Base-by-base conservation (phyloP, 2,797 vertebrate genomes). In the Smutsia temminckii region DNA sequence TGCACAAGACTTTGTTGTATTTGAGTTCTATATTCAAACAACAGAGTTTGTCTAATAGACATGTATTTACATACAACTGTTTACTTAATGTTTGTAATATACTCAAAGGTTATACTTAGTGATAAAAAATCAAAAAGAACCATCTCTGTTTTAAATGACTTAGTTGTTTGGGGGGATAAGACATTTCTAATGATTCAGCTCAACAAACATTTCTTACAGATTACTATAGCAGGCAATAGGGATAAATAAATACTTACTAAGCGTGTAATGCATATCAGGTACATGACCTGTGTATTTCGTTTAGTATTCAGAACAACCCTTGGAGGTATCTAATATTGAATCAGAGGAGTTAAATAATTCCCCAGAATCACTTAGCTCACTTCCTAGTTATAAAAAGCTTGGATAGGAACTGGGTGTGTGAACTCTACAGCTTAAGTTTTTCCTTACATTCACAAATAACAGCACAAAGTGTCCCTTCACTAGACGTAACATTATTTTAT, bases 171-270 rank as follows among this genome's bases (percentile, higher is more conserved):
- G 12, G 34, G 17, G 21, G 25, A 5, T 27, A 86, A 90, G 14
- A 34, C 7, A 64, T 34, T 75, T 59, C 49, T 61, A 49, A 21
- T 49, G 34, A 87, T 69, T 92, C n/a, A 51, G 16, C 1, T 90
- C 29, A 78, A 57, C 1, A 63, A 37, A 57, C 20, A 53, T 59
- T 89, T 89, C 25, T 80, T 80, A 42, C 4, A 55, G 14, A 63
- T 78, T 55, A 37, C 29, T 29, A 0, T 53, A 75, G 40, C 20
- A 91, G 51, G 46, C 53, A 90, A 64, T n/a, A 13, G 23, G 14
- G 63, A 46, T 29, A 92, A 59, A 86, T 63, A 78, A 89, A 89
- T n/a, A 55, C 74, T 92, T 61, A 49, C 49, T 75, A 71, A 86
- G 16, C 1, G 66, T 55, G 21, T 10, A 40, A 59, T 29, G 1